These are phyloP conservation scores for Dinocampus coccinellae DNA, from an alignment of 2,888 invertebrate genomes.

Conservation along the genomic window DNA sequence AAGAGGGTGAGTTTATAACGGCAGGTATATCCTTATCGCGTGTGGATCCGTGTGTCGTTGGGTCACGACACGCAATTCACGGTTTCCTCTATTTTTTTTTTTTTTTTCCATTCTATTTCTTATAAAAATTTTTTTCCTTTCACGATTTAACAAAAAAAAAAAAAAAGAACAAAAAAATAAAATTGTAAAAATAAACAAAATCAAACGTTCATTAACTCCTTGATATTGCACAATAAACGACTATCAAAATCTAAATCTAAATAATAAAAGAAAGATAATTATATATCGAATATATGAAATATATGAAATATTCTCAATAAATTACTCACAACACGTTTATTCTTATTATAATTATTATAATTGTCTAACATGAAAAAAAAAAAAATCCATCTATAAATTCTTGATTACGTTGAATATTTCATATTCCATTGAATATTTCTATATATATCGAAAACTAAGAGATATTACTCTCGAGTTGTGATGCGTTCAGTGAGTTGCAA, in stretches of 20 bases:
- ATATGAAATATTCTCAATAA: too few species aligned
- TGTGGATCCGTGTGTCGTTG: constrained; percentile 36
- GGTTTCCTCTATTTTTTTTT: constrained; percentile 25
- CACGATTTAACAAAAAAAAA: not conserved
- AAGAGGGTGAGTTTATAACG: constrained; percentile 20
- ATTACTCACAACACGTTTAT: too few species aligned
- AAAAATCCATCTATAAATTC: too few species aligned
- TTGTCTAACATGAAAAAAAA: too few species aligned
- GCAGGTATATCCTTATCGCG: constrained; percentile 38
- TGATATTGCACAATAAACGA: too few species aligned
- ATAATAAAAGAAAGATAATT: too few species aligned
- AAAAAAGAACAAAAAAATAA: not conserved
- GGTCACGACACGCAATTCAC: constrained; percentile 37
- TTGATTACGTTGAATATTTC: not conserved
- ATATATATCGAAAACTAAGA: too few species aligned
- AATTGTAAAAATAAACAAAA: too few species aligned
- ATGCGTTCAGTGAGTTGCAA: constrained; percentile 25
- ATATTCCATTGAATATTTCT: constrained; percentile 50
- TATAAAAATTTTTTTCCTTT: constrained; percentile 38
- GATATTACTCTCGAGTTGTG: constrained; percentile 29
- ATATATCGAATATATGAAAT: too few species aligned
- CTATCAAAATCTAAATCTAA: too few species aligned
- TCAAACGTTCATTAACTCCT: too few species aligned
- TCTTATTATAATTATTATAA: too few species aligned
- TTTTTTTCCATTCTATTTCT: constrained; percentile 28